phyloP scores from a whole-genome alignment of 2,113 vertebrate genomes.

The western clawed frog (Xenopus tropicalis) region UCB_Xtro_10.0 CM004446.2:89153001-89153500 shows the following conservation, averaged over 20 bases:
- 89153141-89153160: conserved; percentile 37
- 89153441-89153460: neutral
- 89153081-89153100: neutral
- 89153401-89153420: neutral
- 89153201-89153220: conserved; percentile 45
- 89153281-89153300: conserved; percentile 37
- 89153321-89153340: conserved; percentile 12
- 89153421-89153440: neutral
- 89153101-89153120: conserved; percentile 30
- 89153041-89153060: conserved; percentile 1
- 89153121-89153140: conserved; percentile 35
- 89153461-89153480: neutral
- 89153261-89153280: conserved; percentile 18
- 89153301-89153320: neutral
- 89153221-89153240: conserved; percentile 38
- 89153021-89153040: neutral
- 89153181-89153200: conserved; percentile 35
- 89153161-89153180: conserved; percentile 39
- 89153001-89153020: too few relatives aligned
- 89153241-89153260: conserved; percentile 36
- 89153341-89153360: conserved; percentile 7
- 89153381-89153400: neutral
- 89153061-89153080: conserved; percentile 25
- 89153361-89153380: neutral
- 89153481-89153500: neutral